A percentile compares a stretch with the other conserved stretches of the same genome.
These are phyloP conservation scores for Xenus cinereus DNA, from an alignment of 2,113 vertebrate species.

Conservation along the genomic window DNA sequence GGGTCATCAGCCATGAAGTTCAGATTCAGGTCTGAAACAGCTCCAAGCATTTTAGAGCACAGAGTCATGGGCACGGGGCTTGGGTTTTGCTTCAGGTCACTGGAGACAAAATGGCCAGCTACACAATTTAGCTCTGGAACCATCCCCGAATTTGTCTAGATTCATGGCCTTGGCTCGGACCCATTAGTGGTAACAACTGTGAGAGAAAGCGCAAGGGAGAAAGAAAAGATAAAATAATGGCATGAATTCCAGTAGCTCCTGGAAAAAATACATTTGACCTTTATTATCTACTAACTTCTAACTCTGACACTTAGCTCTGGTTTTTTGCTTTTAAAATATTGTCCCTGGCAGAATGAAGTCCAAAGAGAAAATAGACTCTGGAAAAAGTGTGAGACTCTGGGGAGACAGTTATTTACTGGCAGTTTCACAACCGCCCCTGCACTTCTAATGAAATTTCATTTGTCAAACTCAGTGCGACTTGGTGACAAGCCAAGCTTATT, in stretches of 20 bases:
- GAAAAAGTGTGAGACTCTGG: slow-evolving; percentile 33
- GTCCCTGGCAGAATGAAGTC: slow-evolving; percentile 6
- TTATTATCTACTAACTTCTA: slow-evolving; percentile 23
- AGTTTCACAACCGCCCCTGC: background rate
- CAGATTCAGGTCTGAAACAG: background rate
- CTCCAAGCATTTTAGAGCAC: background rate
- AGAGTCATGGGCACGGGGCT: background rate
- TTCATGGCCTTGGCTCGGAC: background rate
- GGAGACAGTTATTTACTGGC: slow-evolving; percentile 51
- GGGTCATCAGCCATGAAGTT: background rate
- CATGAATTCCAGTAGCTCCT: slow-evolving; percentile 44
- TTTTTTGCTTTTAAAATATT: slow-evolving; percentile 29
- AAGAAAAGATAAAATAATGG: slow-evolving; percentile 31
- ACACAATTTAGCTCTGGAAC: background rate
- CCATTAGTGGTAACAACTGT: background rate
- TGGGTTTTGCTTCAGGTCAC: background rate
- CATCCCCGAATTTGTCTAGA: background rate
- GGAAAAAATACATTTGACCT: slow-evolving; percentile 35
- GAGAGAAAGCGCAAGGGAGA: background rate
- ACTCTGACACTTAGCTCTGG: background rate
- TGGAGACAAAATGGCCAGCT: background rate
- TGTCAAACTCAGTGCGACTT: slow-evolving; percentile 8
- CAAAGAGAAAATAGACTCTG: background rate
- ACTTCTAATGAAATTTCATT: slow-evolving; percentile 56
- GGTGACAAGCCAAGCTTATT: slow-evolving; percentile 42